Base-by-base conservation (phyloP, 1,140 invertebrate genomes). In the Battus philenor region DNA sequence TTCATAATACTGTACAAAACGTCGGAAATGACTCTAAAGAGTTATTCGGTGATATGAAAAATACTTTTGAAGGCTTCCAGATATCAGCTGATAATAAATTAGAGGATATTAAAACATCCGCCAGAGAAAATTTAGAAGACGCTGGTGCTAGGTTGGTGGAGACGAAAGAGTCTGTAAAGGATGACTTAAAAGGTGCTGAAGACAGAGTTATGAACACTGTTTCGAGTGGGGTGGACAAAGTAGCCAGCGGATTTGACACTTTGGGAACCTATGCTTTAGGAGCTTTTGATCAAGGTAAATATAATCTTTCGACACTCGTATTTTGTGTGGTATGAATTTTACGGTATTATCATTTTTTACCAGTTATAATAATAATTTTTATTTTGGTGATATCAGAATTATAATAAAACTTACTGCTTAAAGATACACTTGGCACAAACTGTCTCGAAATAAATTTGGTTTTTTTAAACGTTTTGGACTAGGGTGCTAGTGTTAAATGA, bases 261-360 rank as follows among this genome's bases (percentile, higher is more conserved):
- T 64, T 81, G 56, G 80, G 80, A 34, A 81, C 65, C 54, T 77
- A 73, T 1, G 76, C 80, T 8, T 82, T 81, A 44, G 73, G 81
- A 43, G 63, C 61, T 47, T 79, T 77, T 33, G 78, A 76, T 16
- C 80, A 81, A 81, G 80, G 78, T 80, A 31, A 44, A 47, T 54
- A n/a, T n/a, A n/a, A n/a, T n/a, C n/a, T n/a, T n/a, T n/a, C n/a
- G n/a, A n/a, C n/a, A n/a, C n/a, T n/a, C n/a, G n/a, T n/a, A n/a
- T n/a, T n/a, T n/a, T n/a, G n/a, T n/a, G n/a, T n/a, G n/a, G n/a
- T n/a, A n/a, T n/a, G n/a, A n/a, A n/a, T n/a, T n/a, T n/a, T n/a
- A n/a, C n/a, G n/a, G n/a, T n/a, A n/a, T n/a, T n/a, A n/a, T n/a
- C n/a, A n/a, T n/a, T n/a, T n/a, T n/a, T n/a, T n/a, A n/a, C n/a